Percentiles rank a stretch among this genome's conserved stretches.
phyloP scores from a whole-genome alignment of 1,140 invertebrate species.

The Drosophila watanabei region DNA sequence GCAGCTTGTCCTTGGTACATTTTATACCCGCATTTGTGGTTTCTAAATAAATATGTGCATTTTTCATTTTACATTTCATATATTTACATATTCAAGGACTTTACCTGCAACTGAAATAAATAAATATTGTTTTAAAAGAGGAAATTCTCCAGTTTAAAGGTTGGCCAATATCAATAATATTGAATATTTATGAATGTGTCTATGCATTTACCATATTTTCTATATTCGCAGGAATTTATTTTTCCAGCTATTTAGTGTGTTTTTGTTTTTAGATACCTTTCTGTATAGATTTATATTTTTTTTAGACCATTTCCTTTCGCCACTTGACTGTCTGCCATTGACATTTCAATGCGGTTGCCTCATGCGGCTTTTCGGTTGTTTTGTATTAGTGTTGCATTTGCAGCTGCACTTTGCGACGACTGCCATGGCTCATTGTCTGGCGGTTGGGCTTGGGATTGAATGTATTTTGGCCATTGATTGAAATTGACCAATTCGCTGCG shows the following conservation, averaged over 20 bases:
- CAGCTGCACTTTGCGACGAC: conserved; percentile 15
- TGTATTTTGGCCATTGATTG: conserved; percentile 54
- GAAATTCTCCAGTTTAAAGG: not conserved
- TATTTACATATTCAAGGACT: not conserved
- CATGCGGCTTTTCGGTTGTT: conserved; percentile 25
- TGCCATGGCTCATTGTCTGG: conserved; percentile 23
- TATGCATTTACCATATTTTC: conserved; percentile 9
- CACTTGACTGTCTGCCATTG: conserved; percentile 27
- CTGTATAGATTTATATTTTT: not conserved
- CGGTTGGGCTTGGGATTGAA: conserved; percentile 26
- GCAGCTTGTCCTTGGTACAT: not conserved
- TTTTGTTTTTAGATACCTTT: not conserved
- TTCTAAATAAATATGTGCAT: not conserved
- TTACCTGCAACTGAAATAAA: not conserved
- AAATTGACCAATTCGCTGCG: conserved; percentile 52
- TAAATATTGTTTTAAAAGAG: not conserved
- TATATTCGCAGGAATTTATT: not conserved
- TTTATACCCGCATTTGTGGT: not conserved
- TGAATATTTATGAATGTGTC: conserved; percentile 6
- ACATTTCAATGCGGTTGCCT: conserved; percentile 42
- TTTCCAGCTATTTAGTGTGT: not conserved
- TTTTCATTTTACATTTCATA: not conserved
- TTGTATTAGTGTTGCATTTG: conserved; percentile 30
- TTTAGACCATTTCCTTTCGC: conserved; percentile 3
- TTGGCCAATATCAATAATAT: not conserved